Base-by-base conservation (phyloP, 2,797 vertebrate genomes). In the Micrastur ruficollis region DNA sequence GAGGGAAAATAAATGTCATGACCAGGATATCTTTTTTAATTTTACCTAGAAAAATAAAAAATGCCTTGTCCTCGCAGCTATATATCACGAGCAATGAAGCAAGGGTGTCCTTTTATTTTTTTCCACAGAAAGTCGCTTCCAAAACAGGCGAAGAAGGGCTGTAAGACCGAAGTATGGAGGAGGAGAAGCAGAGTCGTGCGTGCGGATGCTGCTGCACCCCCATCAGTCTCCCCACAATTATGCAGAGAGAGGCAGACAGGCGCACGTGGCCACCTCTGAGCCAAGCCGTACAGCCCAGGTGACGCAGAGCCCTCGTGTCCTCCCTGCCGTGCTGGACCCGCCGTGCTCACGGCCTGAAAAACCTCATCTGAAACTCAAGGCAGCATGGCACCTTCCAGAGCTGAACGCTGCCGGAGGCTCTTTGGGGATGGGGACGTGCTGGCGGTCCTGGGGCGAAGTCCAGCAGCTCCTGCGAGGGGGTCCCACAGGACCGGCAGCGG, bases 21-120 rank as follows among this genome's bases (percentile, higher is more conserved):
- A 73, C 58, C 7, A 23, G 25, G 40, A 56, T 66, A 42, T 72
- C 15, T 81, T 75, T 32, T 81, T 62, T 2, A n/a, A 47, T 84
- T 92, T 90, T 84, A 62, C n/a, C 53, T 58, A 62, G 62, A 50
- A 90, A 90, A 89, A 90, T 31, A 66, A 72, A 73, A 81, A 58
- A 32, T 11, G 6, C 7, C 76, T 86, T 89, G 26, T 36, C 34
- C 44, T 87, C 11, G 2, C 44, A 90, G n/a, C 44, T 56, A 3
- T 66, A 8, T 56, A 59, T 52, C 78, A 52, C 2, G 10, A 91
- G 18, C 29, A 67, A 47, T 34, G 50, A 86, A 94, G n/a, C 34
- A 84, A 82, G 52, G 6, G 5, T 40, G 21, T 32, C 31, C 20
- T 84, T 75, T 34, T 61, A 7, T 17, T 66, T 89, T 89, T 82